Evolutionary conservation across 2,113 vertebrate genomes (phyloP).

Genomic region (Oreochromis spilurus): DNA sequence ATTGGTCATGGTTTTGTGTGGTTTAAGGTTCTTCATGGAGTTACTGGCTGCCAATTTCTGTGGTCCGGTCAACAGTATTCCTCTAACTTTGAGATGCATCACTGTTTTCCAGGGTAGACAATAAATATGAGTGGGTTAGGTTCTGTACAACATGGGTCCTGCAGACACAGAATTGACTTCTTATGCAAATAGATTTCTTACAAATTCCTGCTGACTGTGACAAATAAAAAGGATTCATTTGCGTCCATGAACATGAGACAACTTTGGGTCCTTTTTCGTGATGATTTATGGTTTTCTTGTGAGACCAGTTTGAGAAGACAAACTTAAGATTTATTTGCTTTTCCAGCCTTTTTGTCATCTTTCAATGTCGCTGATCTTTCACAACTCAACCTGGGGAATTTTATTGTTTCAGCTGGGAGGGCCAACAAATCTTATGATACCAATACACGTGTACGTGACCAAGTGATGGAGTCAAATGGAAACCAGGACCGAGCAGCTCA

Average conservation of each 20-base stretch:
- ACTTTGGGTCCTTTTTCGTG: background rate
- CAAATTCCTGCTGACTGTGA: background rate
- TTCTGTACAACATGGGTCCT: background rate
- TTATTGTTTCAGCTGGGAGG: background rate
- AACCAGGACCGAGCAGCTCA: background rate
- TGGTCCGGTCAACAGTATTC: background rate
- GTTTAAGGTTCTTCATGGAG: background rate
- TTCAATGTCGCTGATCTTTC: background rate
- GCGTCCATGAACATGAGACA: fast-evolving
- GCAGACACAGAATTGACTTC: background rate
- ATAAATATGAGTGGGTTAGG: background rate
- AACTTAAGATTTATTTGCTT: background rate
- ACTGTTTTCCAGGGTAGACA: background rate
- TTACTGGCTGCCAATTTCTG: background rate
- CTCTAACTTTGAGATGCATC: background rate
- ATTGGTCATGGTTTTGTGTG: background rate
- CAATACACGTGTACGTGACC: conserved; percentile 27
- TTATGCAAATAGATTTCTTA: background rate
- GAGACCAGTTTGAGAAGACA: background rate
- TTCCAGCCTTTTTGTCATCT: background rate
- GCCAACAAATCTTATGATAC: background rate
- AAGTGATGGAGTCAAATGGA: background rate
- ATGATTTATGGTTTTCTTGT: background rate
- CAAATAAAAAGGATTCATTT: fast-evolving
- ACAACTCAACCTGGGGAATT: background rate